Evolutionary conservation across 2,888 invertebrate species (phyloP), one percentile per base, ranked within the genome.

Genomic region (Heliconius ismenius): DNA sequence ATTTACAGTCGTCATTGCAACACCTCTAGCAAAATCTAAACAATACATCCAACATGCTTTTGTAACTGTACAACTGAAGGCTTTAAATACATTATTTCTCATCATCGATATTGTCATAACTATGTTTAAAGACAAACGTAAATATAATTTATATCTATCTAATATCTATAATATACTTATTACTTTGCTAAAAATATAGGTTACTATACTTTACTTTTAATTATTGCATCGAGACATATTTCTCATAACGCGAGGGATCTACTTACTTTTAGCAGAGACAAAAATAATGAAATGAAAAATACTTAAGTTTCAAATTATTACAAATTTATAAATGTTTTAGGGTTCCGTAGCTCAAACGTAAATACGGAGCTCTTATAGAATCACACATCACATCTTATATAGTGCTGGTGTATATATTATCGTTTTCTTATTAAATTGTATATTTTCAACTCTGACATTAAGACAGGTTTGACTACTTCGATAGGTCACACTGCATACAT

Each of bases 1-100:
- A 49, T 49, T 49, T 6, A 49, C 49, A 21, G 49, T 49, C 49
- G 4, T 49, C 7, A 43, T 43, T 43, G 77, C 79, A 73, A 79
- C 76, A 80, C 64, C 21, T 58, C 43, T 64, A 54, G 65, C 72
- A 60, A 73, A 75, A 69, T 58, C 64, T 75, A 65, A 70, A 72
- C 43, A 75, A 78, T 67, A 21, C 65, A 75, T 26, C 28, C 69
- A 62, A 60, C 26, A 67, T 67, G 28, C 67, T 28, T 75, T 67
- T 70, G 65, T 67, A 28, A 18, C 26, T 62, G 0, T 65, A 39
- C 11, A 39, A 36, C 65, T n/a, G 3, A 65, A 39, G 32, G 13
- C n/a, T 70, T 28, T 28, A 49, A 54, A n/a, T 58, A 70, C 54
- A 69, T 13, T 4, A n/a, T 49, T 26, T 68, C 26, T 68, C 26